phyloP scores from a whole-genome alignment of 2,113 vertebrate genomes.

The cat (Felis catus) region DNA sequence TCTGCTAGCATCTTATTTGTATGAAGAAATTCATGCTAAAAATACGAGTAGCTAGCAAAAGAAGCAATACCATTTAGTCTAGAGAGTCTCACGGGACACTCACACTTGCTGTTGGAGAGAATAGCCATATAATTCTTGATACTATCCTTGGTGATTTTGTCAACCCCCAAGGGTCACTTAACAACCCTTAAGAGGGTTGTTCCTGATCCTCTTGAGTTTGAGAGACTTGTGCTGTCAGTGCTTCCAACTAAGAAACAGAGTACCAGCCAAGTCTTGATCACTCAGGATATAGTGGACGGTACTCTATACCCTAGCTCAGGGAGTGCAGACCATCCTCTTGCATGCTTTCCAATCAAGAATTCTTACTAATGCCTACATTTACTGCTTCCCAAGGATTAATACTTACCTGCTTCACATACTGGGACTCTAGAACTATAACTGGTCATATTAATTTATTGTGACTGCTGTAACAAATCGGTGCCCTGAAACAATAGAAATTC shows the following conservation, averaged over 20 bases:
- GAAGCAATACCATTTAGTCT: background rate
- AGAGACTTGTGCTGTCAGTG: background rate
- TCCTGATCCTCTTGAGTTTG: background rate
- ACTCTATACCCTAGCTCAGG: background rate
- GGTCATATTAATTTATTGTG: constrained; percentile 19
- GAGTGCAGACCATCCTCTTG: background rate
- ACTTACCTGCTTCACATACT: background rate
- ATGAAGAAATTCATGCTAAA: background rate
- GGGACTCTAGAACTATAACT: background rate
- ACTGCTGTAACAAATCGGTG: background rate
- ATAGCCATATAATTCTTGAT: background rate
- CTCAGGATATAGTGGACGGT: background rate
- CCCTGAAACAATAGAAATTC: background rate
- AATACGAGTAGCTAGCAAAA: background rate
- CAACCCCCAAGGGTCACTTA: background rate
- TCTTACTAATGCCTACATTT: background rate
- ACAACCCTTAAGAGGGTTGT: background rate
- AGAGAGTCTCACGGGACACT: background rate
- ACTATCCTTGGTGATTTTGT: constrained; percentile 1
- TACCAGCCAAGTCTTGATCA: background rate
- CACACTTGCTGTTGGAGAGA: background rate
- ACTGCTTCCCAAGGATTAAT: background rate
- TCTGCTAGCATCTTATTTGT: background rate
- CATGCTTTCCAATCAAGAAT: background rate
- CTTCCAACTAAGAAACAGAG: background rate